Percentiles rank a stretch among this genome's conserved stretches.
phyloP scores from a whole-genome alignment of 2,797 vertebrate genomes.

The Acanthurus leucopareius region DNA sequence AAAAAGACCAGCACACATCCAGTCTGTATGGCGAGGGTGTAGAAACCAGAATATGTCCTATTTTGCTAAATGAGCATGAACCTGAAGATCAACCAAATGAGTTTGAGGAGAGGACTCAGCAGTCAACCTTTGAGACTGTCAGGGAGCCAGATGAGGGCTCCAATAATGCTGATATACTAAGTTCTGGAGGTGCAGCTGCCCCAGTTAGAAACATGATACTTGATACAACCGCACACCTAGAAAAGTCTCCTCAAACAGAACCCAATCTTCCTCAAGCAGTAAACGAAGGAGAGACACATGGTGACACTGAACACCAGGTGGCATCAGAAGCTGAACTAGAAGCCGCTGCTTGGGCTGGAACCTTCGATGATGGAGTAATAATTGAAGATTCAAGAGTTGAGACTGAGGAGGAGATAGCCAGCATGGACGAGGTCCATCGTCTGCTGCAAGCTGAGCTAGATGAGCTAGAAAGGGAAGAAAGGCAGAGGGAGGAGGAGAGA shows the following conservation, averaged over 20 bases:
- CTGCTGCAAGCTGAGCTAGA: conserved; percentile 73
- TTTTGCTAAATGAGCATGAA: conserved; percentile 22
- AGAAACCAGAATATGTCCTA: conserved; percentile 7
- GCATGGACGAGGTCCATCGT: conserved; percentile 66
- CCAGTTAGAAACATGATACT: conserved; percentile 8
- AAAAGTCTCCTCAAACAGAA: conserved; percentile 27
- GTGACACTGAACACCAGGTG: not conserved
- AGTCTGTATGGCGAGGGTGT: conserved; percentile 21
- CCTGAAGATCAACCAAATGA: conserved; percentile 10
- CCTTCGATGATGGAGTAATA: conserved; percentile 30
- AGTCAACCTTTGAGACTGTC: not conserved
- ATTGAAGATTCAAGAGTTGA: conserved; percentile 48
- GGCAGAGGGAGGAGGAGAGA: conserved; percentile 62
- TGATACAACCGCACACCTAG: conserved; percentile 18
- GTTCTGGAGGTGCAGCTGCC: conserved; percentile 24
- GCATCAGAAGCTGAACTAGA: conserved; percentile 18
- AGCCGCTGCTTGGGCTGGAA: conserved; percentile 6
- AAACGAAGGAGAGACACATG: conserved; percentile 25
- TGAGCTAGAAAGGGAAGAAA: conserved; percentile 75
- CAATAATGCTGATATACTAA: not conserved
- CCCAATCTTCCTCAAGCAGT: not conserved
- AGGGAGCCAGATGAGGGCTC: conserved; percentile 16
- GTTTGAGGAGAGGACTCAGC: conserved; percentile 28
- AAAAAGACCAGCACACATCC: conserved; percentile 26
- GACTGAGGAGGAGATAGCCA: conserved; percentile 64